These are phyloP conservation scores for Ageneiosus marmoratus DNA, from an alignment of 2,113 vertebrate genomes.

Conservation along the genomic window DNA sequence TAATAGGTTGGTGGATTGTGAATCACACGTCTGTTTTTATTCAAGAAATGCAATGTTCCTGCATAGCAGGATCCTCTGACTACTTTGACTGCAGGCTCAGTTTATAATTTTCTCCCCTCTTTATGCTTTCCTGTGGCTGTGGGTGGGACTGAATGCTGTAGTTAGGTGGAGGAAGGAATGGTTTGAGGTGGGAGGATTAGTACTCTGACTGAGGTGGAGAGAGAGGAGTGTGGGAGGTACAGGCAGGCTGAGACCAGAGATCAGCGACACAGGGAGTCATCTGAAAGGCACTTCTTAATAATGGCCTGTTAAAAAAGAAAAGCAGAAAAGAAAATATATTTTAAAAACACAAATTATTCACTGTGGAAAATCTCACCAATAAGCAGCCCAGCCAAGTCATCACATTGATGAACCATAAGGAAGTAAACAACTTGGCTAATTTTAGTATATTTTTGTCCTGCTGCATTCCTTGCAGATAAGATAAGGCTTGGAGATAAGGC, in stretches of 20 bases:
- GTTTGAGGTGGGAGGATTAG: constrained; percentile 38
- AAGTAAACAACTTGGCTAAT: constrained; percentile 9
- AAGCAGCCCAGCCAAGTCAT: background rate
- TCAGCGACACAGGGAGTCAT: constrained; percentile 34
- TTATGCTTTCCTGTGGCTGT: constrained; percentile 26
- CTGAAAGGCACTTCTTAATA: constrained; percentile 43
- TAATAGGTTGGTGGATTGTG: background rate
- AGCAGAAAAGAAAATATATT: background rate
- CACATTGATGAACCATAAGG: background rate
- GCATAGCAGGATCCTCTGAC: constrained; percentile 9
- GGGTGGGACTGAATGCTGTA: constrained; percentile 26
- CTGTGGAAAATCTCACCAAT: background rate
- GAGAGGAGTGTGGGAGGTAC: constrained; percentile 38
- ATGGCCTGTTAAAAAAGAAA: constrained; percentile 32
- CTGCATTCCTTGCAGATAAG: too few relatives aligned
- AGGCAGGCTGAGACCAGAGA: constrained; percentile 35
- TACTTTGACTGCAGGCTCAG: constrained; percentile 12
- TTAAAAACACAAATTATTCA: constrained; percentile 4
- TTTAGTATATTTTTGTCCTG: constrained; percentile 9
- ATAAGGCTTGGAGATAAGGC: background rate
- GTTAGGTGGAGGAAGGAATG: constrained; percentile 36
- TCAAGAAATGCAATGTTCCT: constrained; percentile 19
- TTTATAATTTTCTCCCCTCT: constrained; percentile 24
- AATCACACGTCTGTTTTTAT: constrained; percentile 23
- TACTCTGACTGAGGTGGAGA: constrained; percentile 42